Conservation (phyloP, 2,797 vertebrate species). For the Brotula barbata region DNA sequence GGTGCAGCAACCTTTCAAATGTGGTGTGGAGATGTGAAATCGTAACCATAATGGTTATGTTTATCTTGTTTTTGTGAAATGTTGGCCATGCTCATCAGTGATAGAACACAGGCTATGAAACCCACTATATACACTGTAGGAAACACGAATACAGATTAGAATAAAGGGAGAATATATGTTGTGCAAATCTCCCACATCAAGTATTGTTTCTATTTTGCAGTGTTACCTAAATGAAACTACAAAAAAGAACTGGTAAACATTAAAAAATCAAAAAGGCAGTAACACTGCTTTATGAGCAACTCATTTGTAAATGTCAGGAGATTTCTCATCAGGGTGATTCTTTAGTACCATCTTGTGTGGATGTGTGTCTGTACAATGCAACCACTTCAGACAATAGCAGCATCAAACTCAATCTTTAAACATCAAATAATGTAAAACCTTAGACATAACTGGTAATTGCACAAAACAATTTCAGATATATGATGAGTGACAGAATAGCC, state of each 20-base stretch:
- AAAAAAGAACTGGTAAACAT: conserved; percentile 46
- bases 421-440: conserved; percentile 56
- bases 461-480: conserved; percentile 53
- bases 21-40: conserved; percentile 50
- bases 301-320: conserved; percentile 30
- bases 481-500: conserved; percentile 50
- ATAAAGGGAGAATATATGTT: conserved; percentile 58
- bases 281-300: conserved; percentile 59
- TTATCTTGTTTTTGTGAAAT: conserved; percentile 56
- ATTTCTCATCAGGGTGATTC: conserved; percentile 27
- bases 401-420: conserved; percentile 56
- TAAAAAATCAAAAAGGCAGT: conserved; percentile 58
- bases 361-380: conserved; percentile 56
- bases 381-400: conserved; percentile 68
- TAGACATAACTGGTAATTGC: conserved; percentile 61
- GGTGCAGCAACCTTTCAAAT: conserved; percentile 67
- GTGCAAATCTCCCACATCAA: conserved; percentile 72
- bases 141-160: conserved; percentile 41
- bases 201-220: conserved; percentile 59
- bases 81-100: conserved; percentile 68
- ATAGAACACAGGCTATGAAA: conserved; percentile 44
- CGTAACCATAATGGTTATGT: conserved; percentile 43
- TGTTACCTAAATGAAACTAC: conserved; percentile 40
- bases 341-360: conserved; percentile 47
- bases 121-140: conserved; percentile 59